A percentile compares a stretch with the other conserved stretches of the same genome.
Conservation (phyloP, 2,113 vertebrate genomes). For the Pristiophorus japonicus region DNA sequence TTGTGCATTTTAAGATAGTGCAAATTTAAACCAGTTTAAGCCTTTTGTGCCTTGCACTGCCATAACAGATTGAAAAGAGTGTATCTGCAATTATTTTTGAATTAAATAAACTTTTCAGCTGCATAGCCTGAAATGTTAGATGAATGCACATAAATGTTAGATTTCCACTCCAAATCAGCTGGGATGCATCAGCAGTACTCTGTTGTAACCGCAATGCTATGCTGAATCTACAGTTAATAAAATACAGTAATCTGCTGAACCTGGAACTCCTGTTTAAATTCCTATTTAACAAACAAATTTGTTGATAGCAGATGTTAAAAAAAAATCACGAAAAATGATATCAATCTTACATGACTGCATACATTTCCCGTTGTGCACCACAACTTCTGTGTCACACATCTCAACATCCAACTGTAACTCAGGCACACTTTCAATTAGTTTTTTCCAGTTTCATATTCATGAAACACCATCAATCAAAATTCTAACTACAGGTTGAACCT, state of each 20-base stretch:
- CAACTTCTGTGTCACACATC: background rate
- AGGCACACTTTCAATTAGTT: background rate
- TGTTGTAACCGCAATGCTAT: too few species aligned
- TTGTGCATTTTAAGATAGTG: background rate
- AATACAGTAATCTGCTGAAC: background rate
- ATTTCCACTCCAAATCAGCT: background rate
- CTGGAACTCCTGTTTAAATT: background rate
- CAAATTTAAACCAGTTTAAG: constrained; percentile 3
- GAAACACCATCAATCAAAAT: background rate
- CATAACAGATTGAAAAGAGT: too few species aligned
- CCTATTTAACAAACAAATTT: background rate
- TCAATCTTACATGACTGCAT: background rate
- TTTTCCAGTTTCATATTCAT: background rate
- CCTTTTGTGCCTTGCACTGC: too few species aligned
- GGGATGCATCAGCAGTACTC: background rate
- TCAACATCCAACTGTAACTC: background rate
- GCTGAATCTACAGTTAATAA: background rate
- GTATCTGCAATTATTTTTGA: too few species aligned
- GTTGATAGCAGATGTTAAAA: background rate
- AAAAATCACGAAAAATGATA: background rate
- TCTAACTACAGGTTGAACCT: background rate
- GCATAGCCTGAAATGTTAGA: too few species aligned
- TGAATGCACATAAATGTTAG: too few species aligned
- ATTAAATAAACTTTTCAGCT: too few species aligned
- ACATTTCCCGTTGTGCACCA: background rate